phyloP scores from a whole-genome alignment of 2,888 invertebrate genomes.

The Lordiphosa andalusiaca region DNA sequence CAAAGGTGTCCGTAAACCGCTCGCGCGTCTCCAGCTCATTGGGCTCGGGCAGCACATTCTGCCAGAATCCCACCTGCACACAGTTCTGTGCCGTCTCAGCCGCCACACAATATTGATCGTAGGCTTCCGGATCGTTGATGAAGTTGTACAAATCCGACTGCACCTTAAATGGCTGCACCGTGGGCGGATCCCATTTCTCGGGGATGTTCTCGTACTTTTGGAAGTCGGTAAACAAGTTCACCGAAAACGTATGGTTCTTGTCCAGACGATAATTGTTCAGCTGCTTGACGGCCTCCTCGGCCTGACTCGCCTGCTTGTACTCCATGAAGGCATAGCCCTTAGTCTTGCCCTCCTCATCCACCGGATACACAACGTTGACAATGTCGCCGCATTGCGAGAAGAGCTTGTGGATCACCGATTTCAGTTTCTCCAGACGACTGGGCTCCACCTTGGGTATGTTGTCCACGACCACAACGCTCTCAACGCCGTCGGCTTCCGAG shows the following conservation, averaged over 20 bases:
- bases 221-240: slow-evolving; percentile 97
- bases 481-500: slow-evolving; percentile 96
- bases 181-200: slow-evolving; percentile 95
- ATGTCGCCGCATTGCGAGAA: slow-evolving; percentile 93
- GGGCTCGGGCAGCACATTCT: slow-evolving; percentile 94
- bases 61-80: slow-evolving; percentile 91
- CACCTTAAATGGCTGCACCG: slow-evolving; percentile 92
- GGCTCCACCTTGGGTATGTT: slow-evolving; percentile 97
- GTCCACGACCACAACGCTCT: slow-evolving; percentile 97
- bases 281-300: slow-evolving; percentile 92
- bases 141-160: slow-evolving; percentile 96
- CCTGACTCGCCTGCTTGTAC: slow-evolving; percentile 90
- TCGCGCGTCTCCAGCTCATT: slow-evolving; percentile 89
- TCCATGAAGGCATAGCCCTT: slow-evolving; percentile 97
- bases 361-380: slow-evolving; percentile 93
- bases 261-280: slow-evolving; percentile 97
- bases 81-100: slow-evolving; percentile 88
- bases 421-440: slow-evolving; percentile 94
- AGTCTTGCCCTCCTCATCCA: slow-evolving; percentile 89
- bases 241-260: slow-evolving; percentile 95
- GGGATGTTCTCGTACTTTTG: slow-evolving; percentile 95
- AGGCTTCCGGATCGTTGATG: slow-evolving; percentile 95
- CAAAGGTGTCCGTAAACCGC: slow-evolving; percentile 97
- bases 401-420: slow-evolving; percentile 93
- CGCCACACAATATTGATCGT: slow-evolving; percentile 96